These are phyloP conservation scores for Dromas ardeola DNA, from an alignment of 2,113 vertebrate species.

Conservation along the genomic window DNA sequence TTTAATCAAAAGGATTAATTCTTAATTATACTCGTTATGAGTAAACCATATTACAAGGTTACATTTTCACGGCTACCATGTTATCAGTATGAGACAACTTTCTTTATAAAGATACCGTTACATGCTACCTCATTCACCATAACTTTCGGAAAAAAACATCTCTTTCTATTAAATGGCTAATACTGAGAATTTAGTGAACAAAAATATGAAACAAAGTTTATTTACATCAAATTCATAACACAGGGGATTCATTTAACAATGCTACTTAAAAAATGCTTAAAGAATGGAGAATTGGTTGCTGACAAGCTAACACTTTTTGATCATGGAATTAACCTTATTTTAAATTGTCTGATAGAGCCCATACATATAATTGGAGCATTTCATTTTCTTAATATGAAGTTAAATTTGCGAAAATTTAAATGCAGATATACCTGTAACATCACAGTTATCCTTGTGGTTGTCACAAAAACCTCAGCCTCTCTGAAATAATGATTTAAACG, in stretches of 20 bases:
- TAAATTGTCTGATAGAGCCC: not conserved
- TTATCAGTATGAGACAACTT: not conserved
- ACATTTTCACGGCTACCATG: not conserved
- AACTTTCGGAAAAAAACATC: not conserved
- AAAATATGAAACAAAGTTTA: not conserved
- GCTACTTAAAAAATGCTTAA: not conserved
- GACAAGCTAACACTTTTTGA: not conserved
- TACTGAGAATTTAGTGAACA: not conserved
- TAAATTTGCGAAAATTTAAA: slow-evolving; percentile 49
- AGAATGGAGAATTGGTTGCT: not conserved
- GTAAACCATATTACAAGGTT: not conserved
- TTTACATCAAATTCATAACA: not conserved
- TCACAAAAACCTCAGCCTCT: slow-evolving; percentile 32
- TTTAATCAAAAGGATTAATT: not conserved
- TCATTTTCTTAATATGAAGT: slow-evolving; percentile 23
- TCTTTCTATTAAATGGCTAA: not conserved
- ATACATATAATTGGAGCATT: not conserved
- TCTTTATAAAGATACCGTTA: not conserved
- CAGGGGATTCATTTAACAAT: not conserved
- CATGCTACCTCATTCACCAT: not conserved
- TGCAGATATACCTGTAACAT: slow-evolving; percentile 11
- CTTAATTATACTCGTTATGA: not conserved
- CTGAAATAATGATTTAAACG: slow-evolving; percentile 43
- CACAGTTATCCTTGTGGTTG: slow-evolving; percentile 37
- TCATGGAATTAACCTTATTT: not conserved